A percentile compares a stretch with the other conserved stretches of the same genome.
Conservation (phyloP, 2,113 vertebrate genomes). For the Mus pahari region DNA sequence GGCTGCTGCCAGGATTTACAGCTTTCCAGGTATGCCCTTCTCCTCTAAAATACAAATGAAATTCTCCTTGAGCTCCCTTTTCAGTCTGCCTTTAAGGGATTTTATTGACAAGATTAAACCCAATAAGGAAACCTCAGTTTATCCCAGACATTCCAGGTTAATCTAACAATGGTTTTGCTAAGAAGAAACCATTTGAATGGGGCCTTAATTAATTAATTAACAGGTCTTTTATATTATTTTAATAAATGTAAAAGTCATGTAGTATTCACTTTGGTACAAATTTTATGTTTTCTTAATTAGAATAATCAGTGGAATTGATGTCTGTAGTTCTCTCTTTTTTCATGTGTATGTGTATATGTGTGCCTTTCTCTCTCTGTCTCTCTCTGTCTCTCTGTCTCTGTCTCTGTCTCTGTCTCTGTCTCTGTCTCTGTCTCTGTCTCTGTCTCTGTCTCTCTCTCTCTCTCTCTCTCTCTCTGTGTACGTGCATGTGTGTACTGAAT, state of each 20-base stretch:
- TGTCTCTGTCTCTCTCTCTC: neutral
- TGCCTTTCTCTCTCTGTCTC: no score
- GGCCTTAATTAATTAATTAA: neutral
- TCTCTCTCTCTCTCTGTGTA: accelerated
- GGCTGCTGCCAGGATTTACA: neutral
- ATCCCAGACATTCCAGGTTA: neutral
- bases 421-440: no score
- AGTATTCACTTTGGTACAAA: neutral
- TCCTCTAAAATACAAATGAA: neutral
- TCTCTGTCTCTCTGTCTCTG: neutral
- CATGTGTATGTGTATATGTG: neutral
- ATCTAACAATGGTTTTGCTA: neutral
- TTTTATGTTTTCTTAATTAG: neutral
- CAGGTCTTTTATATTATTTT: neutral
- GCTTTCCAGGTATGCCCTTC: no score
- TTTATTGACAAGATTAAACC: neutral
- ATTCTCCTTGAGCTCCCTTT: no score
- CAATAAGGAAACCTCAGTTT: neutral
- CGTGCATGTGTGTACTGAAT: neutral
- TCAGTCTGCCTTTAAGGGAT: neutral
- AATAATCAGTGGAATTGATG: neutral
- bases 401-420: neutral
- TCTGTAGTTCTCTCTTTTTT: neutral
- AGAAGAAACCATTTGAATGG: neutral
- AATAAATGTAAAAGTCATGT: neutral